phyloP scores from a whole-genome alignment of 2,113 vertebrate genomes.

The Ptychochromis oligacanthus region DNA sequence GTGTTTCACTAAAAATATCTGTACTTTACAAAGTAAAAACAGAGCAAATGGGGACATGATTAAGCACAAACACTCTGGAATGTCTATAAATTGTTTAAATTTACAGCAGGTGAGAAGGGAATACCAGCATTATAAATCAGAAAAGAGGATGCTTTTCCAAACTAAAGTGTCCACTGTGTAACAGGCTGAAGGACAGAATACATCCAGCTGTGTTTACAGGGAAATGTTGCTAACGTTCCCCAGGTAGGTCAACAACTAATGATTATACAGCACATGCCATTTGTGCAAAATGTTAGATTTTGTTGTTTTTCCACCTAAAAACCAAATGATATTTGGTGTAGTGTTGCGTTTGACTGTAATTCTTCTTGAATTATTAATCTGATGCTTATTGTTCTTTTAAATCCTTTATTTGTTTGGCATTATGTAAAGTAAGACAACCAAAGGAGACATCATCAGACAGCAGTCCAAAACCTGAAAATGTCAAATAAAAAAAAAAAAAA shows the following conservation, averaged over 20 bases:
- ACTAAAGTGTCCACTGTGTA: too few species aligned
- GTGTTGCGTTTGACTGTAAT: too few species aligned
- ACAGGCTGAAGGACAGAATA: background rate
- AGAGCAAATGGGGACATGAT: conserved; percentile 6
- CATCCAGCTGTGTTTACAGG: too few species aligned
- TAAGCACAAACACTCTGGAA: background rate
- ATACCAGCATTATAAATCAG: background rate
- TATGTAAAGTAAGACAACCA: too few species aligned
- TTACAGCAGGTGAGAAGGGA: background rate
- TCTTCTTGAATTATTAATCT: background rate
- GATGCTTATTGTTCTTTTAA: background rate
- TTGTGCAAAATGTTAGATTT: background rate
- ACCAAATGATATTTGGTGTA: too few species aligned
- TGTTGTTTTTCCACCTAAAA: too few species aligned
- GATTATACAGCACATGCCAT: background rate
- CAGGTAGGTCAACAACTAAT: too few species aligned
- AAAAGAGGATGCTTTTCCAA: background rate
- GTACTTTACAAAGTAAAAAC: background rate
- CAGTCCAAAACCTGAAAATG: background rate
- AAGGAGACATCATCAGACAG: background rate
- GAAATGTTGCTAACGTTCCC: too few species aligned
- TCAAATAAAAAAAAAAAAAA: background rate
- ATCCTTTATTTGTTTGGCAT: background rate
- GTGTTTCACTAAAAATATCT: background rate
- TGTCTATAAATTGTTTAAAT: background rate